These are phyloP conservation scores for Standfussiana lucernea DNA, from an alignment of 2,888 invertebrate genomes.

Conservation along the genomic window DNA sequence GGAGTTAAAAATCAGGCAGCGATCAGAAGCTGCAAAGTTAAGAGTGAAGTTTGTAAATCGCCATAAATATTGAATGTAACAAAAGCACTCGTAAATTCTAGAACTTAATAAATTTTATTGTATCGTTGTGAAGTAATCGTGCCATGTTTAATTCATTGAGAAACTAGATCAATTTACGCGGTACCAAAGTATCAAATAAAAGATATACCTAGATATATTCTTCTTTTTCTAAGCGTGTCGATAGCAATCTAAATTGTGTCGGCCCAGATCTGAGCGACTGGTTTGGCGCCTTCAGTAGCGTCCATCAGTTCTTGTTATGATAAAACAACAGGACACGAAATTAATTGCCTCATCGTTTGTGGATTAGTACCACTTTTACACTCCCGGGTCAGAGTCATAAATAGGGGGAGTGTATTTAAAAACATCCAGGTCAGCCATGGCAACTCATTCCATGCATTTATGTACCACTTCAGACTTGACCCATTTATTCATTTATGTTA, in stretches of 20 bases:
- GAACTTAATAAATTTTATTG: constrained; percentile 22
- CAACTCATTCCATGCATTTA: too few relatives aligned
- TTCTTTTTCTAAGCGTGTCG: too few relatives aligned
- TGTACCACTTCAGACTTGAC: background rate
- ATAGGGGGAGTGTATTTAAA: too few relatives aligned
- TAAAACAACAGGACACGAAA: too few relatives aligned
- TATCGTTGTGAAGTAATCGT: constrained; percentile 8
- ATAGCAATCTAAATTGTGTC: too few relatives aligned
- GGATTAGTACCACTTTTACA: too few relatives aligned
- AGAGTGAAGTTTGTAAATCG: background rate
- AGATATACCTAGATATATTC: background rate
- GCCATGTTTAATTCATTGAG: constrained; percentile 11
- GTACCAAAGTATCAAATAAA: background rate
- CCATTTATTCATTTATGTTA: background rate
- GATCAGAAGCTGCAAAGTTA: constrained; percentile 8
- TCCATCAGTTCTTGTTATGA: too few relatives aligned
- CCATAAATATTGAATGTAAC: constrained; percentile 14
- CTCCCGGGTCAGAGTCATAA: too few relatives aligned
- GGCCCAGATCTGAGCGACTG: too few relatives aligned
- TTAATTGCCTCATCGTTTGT: too few relatives aligned
- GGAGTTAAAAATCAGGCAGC: background rate
- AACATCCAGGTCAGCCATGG: too few relatives aligned
- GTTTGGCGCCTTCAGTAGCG: too few relatives aligned
- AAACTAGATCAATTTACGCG: constrained; percentile 8
- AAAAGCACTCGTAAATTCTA: background rate